These are phyloP conservation scores for Nephrotoma guestfalica DNA, from an alignment of 2,888 invertebrate species.

Conservation along the genomic window DNA sequence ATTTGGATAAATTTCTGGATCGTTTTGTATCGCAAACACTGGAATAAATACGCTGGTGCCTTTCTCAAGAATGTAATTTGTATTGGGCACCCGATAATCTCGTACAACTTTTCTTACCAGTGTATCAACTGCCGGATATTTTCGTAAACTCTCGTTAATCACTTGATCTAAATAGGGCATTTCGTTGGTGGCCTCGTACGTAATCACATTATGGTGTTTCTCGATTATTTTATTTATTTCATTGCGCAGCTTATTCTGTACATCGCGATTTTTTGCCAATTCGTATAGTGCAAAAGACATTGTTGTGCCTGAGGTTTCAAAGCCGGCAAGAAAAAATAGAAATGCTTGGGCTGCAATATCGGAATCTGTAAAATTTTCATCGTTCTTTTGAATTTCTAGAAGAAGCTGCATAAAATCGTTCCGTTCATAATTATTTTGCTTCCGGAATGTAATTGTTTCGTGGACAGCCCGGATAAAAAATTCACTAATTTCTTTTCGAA, in stretches of 20 bases:
- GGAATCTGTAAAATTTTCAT: slow-evolving; percentile 24
- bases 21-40: slow-evolving; percentile 29
- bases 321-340: slow-evolving; percentile 38
- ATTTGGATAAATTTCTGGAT: slow-evolving; percentile 28
- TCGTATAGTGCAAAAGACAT: slow-evolving; percentile 35
- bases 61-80: slow-evolving; percentile 23
- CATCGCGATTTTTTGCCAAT: slow-evolving; percentile 31
- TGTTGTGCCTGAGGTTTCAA: slow-evolving; percentile 37
- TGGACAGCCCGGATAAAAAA: slow-evolving; percentile 25
- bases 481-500: slow-evolving; percentile 19
- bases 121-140: slow-evolving; percentile 31
- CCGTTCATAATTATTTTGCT: slow-evolving; percentile 24
- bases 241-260: slow-evolving; percentile 30
- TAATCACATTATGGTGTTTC: slow-evolving; percentile 27
- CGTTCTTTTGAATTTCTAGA: slow-evolving; percentile 28
- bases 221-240: slow-evolving; percentile 30
- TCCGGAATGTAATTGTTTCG: slow-evolving; percentile 28
- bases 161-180: slow-evolving; percentile 36
- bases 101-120: slow-evolving; percentile 29
- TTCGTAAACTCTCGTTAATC: slow-evolving; percentile 30
- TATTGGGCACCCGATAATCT: slow-evolving; percentile 24
- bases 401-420: slow-evolving; percentile 40
- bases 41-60: slow-evolving; percentile 29
- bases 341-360: slow-evolving; percentile 38
- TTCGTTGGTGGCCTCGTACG: slow-evolving; percentile 33